Evolutionary conservation across 1,140 invertebrate genomes (phyloP), one percentile per base, ranked within the genome.

Genomic region (Nasonia vitripennis): DNA sequence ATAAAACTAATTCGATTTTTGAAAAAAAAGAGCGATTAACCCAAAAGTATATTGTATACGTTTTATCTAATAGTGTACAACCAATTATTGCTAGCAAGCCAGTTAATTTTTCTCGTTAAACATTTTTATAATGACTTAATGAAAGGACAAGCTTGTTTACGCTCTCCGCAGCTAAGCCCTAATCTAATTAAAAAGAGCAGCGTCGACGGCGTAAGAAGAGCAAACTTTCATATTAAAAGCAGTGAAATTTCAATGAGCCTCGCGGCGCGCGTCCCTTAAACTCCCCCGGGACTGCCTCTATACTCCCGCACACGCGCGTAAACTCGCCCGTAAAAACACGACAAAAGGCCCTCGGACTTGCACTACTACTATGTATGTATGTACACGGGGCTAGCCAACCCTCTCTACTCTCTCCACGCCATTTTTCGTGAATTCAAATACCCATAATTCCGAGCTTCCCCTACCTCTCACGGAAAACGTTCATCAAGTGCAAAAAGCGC

Each of bases 161-260:
- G 7, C 17, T 4, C 20, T 20, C 5, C 6, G 1, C 2, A n/a
- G 5, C 45, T 9, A 9, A 27, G 14, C 75, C 20, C 14, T 23
- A 62, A n/a, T 51, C 75, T 78, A 51, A 51, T 78, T 78, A 48
- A 55, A 51, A 78, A 27, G 31, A 79, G 1, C 20, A n/a, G 14
- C 31, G 10, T 4, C 17, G 17, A 14, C 20, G 7, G 17, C 55
- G 7, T 2, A 11, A 7, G 48, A 14, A n/a, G 17, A 79, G 62
- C 62, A 67, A 80, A 68, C 62, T 68, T 45, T 17, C 62, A 41
- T 70, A 80, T 80, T 70, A 70, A 80, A 80, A 20, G 23, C 34
- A n/a, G 62, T 23, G n/a, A 80, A 80, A 80, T 68, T 80, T 80
- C 78, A 70, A 80, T 31, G 78, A 80, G 78, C 17, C 31, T 37